Evolutionary conservation across 64 coral and sea anemone genomes (phyloP), one percentile per base, ranked within the genome.

Genomic region (Stylophora pistillata): DNA sequence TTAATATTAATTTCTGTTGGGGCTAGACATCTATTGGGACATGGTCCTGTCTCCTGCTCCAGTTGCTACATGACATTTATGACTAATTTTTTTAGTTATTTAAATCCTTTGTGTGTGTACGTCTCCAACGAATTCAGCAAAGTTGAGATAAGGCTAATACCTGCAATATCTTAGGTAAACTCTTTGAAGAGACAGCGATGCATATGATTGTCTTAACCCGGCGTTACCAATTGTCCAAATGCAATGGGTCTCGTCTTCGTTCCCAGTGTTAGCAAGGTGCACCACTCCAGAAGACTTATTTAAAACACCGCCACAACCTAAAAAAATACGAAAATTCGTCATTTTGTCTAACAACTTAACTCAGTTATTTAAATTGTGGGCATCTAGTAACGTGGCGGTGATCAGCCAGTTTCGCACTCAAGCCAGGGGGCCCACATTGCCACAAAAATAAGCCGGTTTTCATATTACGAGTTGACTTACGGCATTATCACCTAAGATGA

Each of bases 291-390:
- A 76, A 18, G 73, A 23, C 53, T 76, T 76, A 41, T 76, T 76
- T 21, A 76, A 76, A 41, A 53, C 30, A 53, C 73, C 73, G 15
- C 73, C 73, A 41, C 73, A 76, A 21, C 73, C 73, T 76, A 76
- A 76, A 4, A 1, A 76, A 31, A 9, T 52, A 34, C 15, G 23
- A 3, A 5, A 71, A 12, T 71, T 3, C 13, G n/a, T 12, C 7
- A 70, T 21, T n/a, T 4, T 70, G 23, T 20, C 28, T 28, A 70
- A 70, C 66, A 70, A 6, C 14, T 27, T 3, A 70, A 12, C 23
- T 21, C 4, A 25, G 12, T 25, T 4, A 11, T 27, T 20, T 9
- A 70, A 28, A 21, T n/a, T 70, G 6, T 21, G 9, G 23, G 9
- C 65, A 70, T 26, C 65, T 21, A 2, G 37, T 47, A 47, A 47